Percentiles rank a stretch among this genome's conserved stretches.
Evolutionary conservation across 1,140 invertebrate genomes (phyloP).

Genomic region (Drosophila sturtevanti): DNA sequence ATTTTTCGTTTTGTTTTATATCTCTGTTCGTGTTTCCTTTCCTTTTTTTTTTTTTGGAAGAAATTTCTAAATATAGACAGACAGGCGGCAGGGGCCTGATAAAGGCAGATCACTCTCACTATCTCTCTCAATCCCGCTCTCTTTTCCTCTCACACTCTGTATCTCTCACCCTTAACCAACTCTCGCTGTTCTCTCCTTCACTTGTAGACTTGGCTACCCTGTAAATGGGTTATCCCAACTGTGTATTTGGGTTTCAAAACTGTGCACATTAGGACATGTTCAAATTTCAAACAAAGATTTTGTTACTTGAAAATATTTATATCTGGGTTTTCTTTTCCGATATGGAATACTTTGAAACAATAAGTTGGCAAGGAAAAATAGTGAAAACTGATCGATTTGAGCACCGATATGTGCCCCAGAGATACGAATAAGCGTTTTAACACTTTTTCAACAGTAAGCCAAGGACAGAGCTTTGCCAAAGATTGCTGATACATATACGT

Average conservation of each 20-base stretch:
- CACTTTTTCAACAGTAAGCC: background rate
- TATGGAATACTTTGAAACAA: constrained; percentile 14
- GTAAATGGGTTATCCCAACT: background rate
- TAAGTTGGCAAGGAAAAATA: background rate
- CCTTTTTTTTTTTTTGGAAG: constrained; percentile 37
- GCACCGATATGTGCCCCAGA: too few relatives aligned
- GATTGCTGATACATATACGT: background rate
- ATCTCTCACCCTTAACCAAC: constrained; percentile 1
- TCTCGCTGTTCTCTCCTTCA: background rate
- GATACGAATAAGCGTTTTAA: background rate
- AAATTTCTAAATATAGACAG: constrained; percentile 49
- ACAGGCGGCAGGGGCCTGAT: constrained; percentile 41
- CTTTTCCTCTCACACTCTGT: constrained; percentile 4
- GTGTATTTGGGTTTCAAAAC: background rate
- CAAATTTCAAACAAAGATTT: background rate
- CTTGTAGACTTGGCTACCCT: background rate
- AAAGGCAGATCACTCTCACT: constrained; percentile 68
- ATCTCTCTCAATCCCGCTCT: constrained; percentile 27
- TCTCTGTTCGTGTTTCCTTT: background rate
- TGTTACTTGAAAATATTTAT: background rate
- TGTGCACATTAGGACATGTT: too few relatives aligned
- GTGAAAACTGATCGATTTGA: too few relatives aligned
- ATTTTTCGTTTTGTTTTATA: background rate
- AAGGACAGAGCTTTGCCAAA: background rate
- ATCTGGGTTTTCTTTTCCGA: background rate